These are phyloP conservation scores for Pomacea canaliculata DNA, from an alignment of 2,888 invertebrate species.

Conservation along the genomic window DNA sequence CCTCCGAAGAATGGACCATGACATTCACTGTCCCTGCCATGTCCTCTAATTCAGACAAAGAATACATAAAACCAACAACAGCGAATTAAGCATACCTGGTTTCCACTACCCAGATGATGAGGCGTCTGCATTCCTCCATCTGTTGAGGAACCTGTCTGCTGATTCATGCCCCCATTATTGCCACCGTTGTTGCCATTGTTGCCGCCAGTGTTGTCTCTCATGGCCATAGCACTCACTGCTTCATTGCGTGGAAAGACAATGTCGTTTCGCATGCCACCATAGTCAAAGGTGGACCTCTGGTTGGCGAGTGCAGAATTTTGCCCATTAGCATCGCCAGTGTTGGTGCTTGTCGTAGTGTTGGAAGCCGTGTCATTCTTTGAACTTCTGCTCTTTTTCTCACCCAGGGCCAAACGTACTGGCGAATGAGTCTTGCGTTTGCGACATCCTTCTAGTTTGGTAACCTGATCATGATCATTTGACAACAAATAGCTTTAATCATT, in stretches of 20 bases:
- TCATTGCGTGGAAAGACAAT: constrained; percentile 25
- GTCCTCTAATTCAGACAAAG: too few relatives aligned
- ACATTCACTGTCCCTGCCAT: too few relatives aligned
- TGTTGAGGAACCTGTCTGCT: constrained; percentile 28
- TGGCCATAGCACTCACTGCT: constrained; percentile 29
- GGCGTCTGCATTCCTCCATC: constrained; percentile 34
- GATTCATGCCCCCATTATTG: constrained; percentile 8
- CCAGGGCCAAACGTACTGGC: constrained; percentile 21
- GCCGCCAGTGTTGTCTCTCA: constrained; percentile 19
- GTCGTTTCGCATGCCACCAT: constrained; percentile 28
- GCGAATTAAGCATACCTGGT: not conserved
- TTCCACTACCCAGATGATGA: constrained; percentile 28
- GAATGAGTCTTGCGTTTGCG: constrained; percentile 26
- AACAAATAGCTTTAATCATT: not conserved
- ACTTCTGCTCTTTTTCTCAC: constrained; percentile 24
- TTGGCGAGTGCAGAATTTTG: constrained; percentile 13
- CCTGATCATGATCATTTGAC: constrained; percentile 4
- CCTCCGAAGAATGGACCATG: too few relatives aligned
- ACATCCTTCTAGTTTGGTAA: constrained; percentile 22
- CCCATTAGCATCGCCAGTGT: constrained; percentile 12
- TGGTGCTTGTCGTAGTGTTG: constrained; percentile 19
- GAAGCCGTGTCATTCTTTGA: constrained; percentile 10
- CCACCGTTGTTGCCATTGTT: constrained; percentile 1
- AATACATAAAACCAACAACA: too few relatives aligned
- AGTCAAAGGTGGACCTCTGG: constrained; percentile 23